These are phyloP conservation scores for Gymnocephalus cernua DNA, from an alignment of 2,113 vertebrate genomes.

Conservation along the genomic window DNA sequence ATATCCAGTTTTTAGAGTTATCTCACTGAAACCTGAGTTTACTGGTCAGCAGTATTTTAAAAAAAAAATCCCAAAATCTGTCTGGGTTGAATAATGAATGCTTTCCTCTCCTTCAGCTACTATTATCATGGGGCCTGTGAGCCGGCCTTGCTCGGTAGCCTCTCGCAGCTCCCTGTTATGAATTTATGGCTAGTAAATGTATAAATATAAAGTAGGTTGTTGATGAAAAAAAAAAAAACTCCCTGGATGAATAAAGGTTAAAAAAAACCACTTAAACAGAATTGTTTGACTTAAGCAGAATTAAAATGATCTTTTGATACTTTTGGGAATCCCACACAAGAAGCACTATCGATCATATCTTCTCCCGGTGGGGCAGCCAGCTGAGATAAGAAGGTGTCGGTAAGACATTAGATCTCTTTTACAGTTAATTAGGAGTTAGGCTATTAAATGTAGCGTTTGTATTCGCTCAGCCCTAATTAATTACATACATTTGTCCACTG, in stretches of 20 bases:
- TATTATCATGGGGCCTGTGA: constrained; percentile 29
- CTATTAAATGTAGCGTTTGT: constrained; percentile 43
- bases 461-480: constrained; percentile 61
- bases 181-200: constrained; percentile 42
- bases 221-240: constrained; percentile 30
- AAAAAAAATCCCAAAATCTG: constrained; percentile 22
- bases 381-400: constrained; percentile 39
- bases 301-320: constrained; percentile 52
- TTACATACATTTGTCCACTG: constrained; percentile 45
- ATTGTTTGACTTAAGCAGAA: constrained; percentile 22
- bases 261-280: constrained; percentile 26
- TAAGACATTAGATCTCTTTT: constrained; percentile 35
- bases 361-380: background rate
- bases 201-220: constrained; percentile 51
- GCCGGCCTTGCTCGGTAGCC: constrained; percentile 15
- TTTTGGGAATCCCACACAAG: constrained; percentile 36
- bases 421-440: constrained; percentile 52
- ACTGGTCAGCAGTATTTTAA: constrained; percentile 27
- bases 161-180: constrained; percentile 41
- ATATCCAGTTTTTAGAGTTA: background rate
- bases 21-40: background rate
- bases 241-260: constrained; percentile 49
- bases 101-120: constrained; percentile 23
- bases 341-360: constrained; percentile 18
- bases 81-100: constrained; percentile 37